Evolutionary conservation across 2,113 vertebrate species (phyloP).

Genomic region (Dolichotis patagonum): DNA sequence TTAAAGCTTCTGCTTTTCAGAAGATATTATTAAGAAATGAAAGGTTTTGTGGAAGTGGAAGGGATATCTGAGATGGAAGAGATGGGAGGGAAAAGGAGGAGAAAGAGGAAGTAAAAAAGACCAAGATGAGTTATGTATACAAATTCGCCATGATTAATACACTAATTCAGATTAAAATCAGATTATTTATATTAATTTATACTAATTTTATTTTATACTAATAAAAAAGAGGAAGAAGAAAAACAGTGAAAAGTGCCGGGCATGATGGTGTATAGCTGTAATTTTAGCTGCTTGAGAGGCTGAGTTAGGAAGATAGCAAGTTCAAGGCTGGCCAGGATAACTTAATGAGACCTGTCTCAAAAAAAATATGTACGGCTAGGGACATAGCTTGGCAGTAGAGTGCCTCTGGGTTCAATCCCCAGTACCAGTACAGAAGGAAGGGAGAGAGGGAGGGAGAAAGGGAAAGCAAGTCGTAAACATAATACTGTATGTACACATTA

Average conservation of each 20-base stretch:
- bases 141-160: neutral
- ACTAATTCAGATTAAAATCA: neutral
- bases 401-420: neutral
- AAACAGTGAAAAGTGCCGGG: neutral
- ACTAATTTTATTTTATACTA: too few species aligned
- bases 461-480: neutral
- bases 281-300: neutral
- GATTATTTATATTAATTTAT: too few species aligned
- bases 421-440: neutral
- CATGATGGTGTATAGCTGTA: neutral
- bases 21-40: conserved; percentile 8
- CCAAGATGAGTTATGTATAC: neutral
- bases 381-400: neutral
- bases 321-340: neutral
- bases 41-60: neutral
- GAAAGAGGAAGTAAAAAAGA: neutral
- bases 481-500: neutral
- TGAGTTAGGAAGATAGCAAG: neutral
- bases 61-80: neutral
- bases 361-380: neutral
- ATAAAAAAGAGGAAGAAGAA: neutral
- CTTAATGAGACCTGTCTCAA: neutral
- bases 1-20: conserved; percentile 10
- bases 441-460: neutral
- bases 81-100: too few species aligned